A percentile compares a stretch with the other conserved stretches of the same genome.
phyloP scores from a whole-genome alignment of 1,140 invertebrate species.

The Aphis craccivora region DNA sequence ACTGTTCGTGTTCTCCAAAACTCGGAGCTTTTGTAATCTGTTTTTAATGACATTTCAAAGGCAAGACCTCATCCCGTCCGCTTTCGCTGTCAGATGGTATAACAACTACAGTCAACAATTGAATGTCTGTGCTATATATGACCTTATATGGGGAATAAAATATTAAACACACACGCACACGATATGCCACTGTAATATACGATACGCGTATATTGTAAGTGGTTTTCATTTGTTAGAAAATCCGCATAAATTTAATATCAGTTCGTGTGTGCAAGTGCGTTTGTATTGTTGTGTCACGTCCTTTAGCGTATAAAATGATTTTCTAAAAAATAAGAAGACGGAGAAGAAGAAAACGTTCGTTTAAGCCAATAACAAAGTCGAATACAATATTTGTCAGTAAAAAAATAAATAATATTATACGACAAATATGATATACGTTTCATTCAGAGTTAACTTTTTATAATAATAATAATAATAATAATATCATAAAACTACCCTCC shows the following conservation, averaged over 20 bases:
- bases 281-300: not conserved
- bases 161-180: not conserved
- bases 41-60: constrained; percentile 34
- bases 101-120: constrained; percentile 9
- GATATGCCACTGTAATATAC: not conserved
- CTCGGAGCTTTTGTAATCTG: constrained; percentile 16
- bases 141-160: not conserved
- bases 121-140: not conserved
- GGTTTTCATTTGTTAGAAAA: constrained; percentile 31
- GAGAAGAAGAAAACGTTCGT: not conserved
- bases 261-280: not conserved
- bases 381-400: not conserved
- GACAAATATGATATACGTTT: constrained; percentile 6
- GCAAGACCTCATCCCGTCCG: not conserved
- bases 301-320: not conserved
- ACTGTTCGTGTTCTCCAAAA: not conserved
- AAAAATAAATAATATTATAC: constrained; percentile 15
- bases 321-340: not conserved
- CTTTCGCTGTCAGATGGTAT: not conserved
- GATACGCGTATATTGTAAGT: not conserved
- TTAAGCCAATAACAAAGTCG: constrained; percentile 26
- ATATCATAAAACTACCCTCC: not conserved
- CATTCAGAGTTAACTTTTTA: constrained; percentile 1
- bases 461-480: not conserved
- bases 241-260: constrained; percentile 30